Conservation (phyloP, 2,888 invertebrate species). For the Rhogogaster chlorosoma region DNA sequence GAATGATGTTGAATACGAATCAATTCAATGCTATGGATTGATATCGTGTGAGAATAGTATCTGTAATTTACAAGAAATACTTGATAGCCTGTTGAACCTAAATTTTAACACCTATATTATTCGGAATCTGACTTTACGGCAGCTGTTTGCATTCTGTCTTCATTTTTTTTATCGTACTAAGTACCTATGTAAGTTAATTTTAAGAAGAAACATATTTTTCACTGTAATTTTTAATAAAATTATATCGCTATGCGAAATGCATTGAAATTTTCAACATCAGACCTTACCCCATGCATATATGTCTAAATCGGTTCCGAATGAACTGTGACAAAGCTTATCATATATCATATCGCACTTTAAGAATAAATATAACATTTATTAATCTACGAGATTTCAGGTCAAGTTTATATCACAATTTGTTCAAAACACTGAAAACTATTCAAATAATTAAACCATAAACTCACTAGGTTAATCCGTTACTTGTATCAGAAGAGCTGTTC, state of each 20-base stretch:
- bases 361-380: neutral
- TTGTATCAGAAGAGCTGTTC: conserved; percentile 92
- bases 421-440: neutral
- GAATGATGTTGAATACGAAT: neutral
- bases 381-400: neutral
- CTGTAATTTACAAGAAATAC: neutral
- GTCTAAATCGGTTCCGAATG: neutral
- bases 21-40: neutral
- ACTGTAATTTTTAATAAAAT: conserved; percentile 41
- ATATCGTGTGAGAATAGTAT: neutral
- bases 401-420: neutral
- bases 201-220: conserved; percentile 18
- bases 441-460: neutral
- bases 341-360: neutral
- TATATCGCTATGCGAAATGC: conserved; percentile 5
- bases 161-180: neutral
- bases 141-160: conserved; percentile 6
- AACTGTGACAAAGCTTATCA: neutral
- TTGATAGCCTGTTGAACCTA: neutral
- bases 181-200: neutral
- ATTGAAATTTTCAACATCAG: neutral
- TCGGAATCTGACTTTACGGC: neutral
- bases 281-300: neutral
- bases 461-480: conserved; percentile 82
- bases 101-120: neutral